A percentile compares a stretch with the other conserved stretches of the same genome.
phyloP scores from a whole-genome alignment of 1,140 invertebrate species.

The Cherax quadricarinatus region DNA sequence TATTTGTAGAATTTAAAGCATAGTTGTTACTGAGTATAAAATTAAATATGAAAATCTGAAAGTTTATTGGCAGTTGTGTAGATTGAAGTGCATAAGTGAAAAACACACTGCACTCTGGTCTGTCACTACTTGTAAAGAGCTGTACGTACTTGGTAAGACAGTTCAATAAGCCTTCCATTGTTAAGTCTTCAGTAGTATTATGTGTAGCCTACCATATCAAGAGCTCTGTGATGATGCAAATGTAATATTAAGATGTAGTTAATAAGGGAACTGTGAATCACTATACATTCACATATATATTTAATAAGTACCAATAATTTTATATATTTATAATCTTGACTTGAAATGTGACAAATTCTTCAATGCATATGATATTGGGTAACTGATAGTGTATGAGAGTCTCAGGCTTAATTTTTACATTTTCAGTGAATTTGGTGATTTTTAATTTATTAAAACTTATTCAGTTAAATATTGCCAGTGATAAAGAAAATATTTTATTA shows the following conservation, averaged over 20 bases:
- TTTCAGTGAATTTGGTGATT: background rate
- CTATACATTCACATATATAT: background rate
- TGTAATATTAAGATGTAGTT: background rate
- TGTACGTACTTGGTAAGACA: no score
- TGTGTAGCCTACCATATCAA: conserved; percentile 3
- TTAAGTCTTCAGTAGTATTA: background rate
- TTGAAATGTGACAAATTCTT: background rate
- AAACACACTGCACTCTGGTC: background rate
- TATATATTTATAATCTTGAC: background rate
- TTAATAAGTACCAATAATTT: background rate
- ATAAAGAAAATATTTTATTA: background rate
- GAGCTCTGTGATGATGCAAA: conserved; percentile 11
- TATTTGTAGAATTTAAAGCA: no score
- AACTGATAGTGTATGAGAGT: background rate
- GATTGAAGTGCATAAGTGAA: background rate
- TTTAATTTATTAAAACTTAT: background rate
- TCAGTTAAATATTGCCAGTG: background rate
- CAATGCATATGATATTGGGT: background rate
- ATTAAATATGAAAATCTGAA: background rate
- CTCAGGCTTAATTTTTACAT: background rate
- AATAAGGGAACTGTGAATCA: no score
- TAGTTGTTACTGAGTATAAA: background rate
- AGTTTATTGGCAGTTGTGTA: background rate
- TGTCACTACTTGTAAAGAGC: no score
- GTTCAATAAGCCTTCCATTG: background rate